These are phyloP conservation scores for Botia kubotai DNA, from an alignment of 2,797 vertebrate genomes.

Conservation along the genomic window DNA sequence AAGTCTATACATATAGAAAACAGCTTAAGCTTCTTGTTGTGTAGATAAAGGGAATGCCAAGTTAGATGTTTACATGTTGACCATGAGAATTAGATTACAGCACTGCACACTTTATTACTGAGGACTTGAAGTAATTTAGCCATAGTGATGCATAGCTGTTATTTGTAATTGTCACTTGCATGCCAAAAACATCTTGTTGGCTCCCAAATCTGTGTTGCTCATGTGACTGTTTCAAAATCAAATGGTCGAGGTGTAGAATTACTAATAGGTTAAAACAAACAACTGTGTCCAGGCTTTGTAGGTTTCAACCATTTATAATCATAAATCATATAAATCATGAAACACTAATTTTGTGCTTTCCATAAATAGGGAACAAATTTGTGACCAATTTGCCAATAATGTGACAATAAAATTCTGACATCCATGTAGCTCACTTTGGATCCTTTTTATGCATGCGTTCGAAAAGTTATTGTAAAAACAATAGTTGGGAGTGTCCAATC, in stretches of 20 bases:
- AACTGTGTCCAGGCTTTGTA: not conserved
- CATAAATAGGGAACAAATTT: not conserved
- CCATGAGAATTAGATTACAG: constrained; percentile 1
- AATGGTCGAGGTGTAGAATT: not conserved
- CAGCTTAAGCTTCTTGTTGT: constrained; percentile 4
- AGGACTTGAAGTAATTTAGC: constrained; percentile 8
- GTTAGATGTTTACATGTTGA: constrained; percentile 7
- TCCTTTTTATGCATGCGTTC: not conserved
- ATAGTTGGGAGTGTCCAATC: not conserved
- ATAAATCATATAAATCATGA: too few relatives aligned
- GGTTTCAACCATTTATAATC: not conserved
- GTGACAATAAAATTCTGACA: not conserved
- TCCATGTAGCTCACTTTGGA: not conserved
- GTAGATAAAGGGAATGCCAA: constrained; percentile 10
- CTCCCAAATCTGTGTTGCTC: constrained; percentile 2
- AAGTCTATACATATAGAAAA: constrained; percentile 13
- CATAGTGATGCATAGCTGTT: constrained; percentile 11
- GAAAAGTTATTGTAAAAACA: not conserved
- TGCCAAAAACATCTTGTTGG: constrained; percentile 27
- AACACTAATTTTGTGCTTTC: not conserved
- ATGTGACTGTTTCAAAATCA: constrained; percentile 31
- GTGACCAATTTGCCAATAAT: not conserved
- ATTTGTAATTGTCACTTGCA: constrained; percentile 33
- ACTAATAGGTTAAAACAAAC: constrained; percentile 9
- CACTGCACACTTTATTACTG: constrained; percentile 13